phyloP scores from a whole-genome alignment of 2,113 vertebrate genomes.

The Podarcis cretensis region DNA sequence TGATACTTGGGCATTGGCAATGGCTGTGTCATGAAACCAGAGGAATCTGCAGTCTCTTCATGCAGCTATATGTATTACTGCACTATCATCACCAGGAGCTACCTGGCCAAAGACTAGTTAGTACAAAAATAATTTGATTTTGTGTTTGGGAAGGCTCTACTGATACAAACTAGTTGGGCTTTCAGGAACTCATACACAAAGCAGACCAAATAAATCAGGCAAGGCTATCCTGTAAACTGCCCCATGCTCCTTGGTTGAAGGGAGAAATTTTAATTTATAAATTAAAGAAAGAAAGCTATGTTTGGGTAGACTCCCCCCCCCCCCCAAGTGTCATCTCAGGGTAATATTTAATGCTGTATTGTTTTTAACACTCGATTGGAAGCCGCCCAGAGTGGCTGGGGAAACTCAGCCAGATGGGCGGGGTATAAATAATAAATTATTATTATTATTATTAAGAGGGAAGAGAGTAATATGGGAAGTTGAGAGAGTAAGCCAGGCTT shows the following conservation, averaged over 20 bases:
- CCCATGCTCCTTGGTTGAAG: not conserved
- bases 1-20: not conserved
- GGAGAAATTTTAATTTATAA: no score
- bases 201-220: not conserved
- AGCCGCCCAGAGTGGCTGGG: no score
- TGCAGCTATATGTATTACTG: not conserved
- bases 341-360: no score
- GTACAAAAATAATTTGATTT: not conserved
- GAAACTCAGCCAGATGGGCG: no score
- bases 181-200: not conserved
- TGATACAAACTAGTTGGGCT: not conserved
- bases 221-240: not conserved
- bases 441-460: not conserved
- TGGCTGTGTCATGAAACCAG: not conserved
- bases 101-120: not conserved
- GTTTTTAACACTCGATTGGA: no score
- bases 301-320: not conserved
- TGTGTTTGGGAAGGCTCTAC: not conserved
- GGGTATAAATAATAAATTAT: no score
- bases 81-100: not conserved
- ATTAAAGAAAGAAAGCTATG: not conserved
- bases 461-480: not conserved
- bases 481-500: not conserved
- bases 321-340: not conserved
- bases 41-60: not conserved